Evolutionary conservation across 2,888 invertebrate genomes (phyloP), one percentile per base, ranked within the genome.

Genomic region (Hydraecia micacea): DNA sequence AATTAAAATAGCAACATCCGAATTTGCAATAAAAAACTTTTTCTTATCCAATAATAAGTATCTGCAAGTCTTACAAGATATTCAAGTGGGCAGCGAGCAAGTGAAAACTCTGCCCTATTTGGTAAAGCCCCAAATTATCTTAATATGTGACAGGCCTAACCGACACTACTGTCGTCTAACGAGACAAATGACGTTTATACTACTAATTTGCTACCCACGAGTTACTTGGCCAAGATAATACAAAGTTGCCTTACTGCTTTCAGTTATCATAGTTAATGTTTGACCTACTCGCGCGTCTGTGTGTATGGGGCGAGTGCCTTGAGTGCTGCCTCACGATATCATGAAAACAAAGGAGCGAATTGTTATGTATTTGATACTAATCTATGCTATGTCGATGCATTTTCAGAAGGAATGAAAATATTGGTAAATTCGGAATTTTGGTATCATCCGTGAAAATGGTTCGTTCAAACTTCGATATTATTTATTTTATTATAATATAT

Each of bases 221-320:
- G 79, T 80, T 87, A 79, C 84, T 81, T 84, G 86, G 83, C 77
- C 79, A 83, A 87, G 87, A 89, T 88, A 86, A 89, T 90, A 88
- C 87, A 79, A 90, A 92, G 88, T 92, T 91, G 79, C 84, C 85
- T 80, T 78, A 79, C 83, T 79, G 80, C 84, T 86, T 85, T 81
- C 81, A 86, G 88, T 89, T 91, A 91, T 90, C 89, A 87, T 84
- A 87, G 79, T 90, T 91, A 83, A 85, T 90, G 91, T 93, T 91
- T 92, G 92, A 92, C 93, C 93, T 92, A 93, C 88, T 93, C 88
- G 81, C 83, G 86, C 60, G 65, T 62, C 63, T 75, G 70, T 79
- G 66, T 77, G 81, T 83, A 84, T 80, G 67, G 58, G 72, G 76
- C 58, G 65, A 72, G 78, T 71, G 77, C 79, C 80, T 75, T 70